Base-by-base conservation (phyloP, 2,113 vertebrate genomes). In the Embiotoca jacksoni region DNA sequence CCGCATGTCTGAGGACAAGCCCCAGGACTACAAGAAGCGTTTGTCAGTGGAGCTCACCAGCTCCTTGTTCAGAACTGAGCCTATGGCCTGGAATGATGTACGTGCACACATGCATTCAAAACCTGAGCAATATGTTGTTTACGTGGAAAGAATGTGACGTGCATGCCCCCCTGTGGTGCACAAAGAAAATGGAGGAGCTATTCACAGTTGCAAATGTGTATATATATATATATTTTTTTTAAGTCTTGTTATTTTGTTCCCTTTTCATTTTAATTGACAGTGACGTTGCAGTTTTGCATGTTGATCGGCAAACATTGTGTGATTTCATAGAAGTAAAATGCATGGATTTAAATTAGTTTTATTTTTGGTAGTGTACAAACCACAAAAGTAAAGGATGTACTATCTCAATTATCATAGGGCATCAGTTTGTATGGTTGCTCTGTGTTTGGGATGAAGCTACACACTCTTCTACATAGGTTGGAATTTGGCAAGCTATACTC, bases 1-100 rank as follows among this genome's bases (percentile, higher is more conserved):
- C 95, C 97, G 98, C 63, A 99, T 99, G 98, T 99, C 98, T 37
- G 98, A 99, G 91, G 98, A 99, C 91, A 99, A 99, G 77, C 98
- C 98, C 9, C 98, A 99, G 70, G 97, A 99, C 91, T 99, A 99
- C 35, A 99, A 99, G 95, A 99, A 99, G 65, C 94, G 98, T 23
- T 95, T 99, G 53, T 99, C 98, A 0, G 98, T 99, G 56, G 98
- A 99, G 78, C 92, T 99, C 81, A 99, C 98, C 65, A 99, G 97
- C 91, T 99, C 98, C 66, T 95, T 99, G 82, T 99, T 99, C 93
- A 96, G 98, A 89, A 98, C 97, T 0, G 98, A 99, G 89, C 98
- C 98, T 0, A 98, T 99, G 97, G 95, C 97, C 75, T 99, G 98
- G 98, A 99, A 99, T 1, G 98, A 99, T 95, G 97, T 99, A 90